Percentiles rank a stretch among this genome's conserved stretches.
These are phyloP conservation scores for Orchesella flavescens DNA, from an alignment of 2,888 invertebrate genomes.

Conservation along the genomic window DNA sequence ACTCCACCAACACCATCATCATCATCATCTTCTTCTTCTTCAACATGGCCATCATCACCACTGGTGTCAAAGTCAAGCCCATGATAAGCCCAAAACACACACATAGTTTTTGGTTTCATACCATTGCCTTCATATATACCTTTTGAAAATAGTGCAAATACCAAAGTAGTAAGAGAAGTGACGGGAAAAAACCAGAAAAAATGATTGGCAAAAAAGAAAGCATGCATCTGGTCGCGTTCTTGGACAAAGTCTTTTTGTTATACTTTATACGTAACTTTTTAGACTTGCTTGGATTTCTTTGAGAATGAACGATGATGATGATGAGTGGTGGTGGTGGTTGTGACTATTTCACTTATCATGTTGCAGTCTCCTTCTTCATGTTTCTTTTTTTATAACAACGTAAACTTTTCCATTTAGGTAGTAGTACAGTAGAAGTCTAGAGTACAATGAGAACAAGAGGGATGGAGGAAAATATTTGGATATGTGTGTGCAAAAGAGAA, in stretches of 20 bases:
- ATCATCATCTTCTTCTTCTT: background rate
- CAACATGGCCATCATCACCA: constrained; percentile 36
- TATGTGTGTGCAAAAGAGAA: constrained; percentile 15
- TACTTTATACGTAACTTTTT: too few species aligned
- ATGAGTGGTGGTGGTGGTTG: constrained; percentile 2
- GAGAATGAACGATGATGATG: constrained; percentile 2
- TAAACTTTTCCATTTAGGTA: constrained; percentile 56
- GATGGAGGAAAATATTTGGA: background rate
- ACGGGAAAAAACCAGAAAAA: constrained; percentile 10
- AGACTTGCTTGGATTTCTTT: background rate
- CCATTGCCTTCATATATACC: too few species aligned
- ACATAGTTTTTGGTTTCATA: constrained; percentile 13
- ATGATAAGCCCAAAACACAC: constrained; percentile 45
- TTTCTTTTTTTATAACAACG: constrained; percentile 33
- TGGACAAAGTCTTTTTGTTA: too few species aligned
- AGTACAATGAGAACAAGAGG: background rate
- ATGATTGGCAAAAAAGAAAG: constrained; percentile 46
- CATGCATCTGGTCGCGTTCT: constrained; percentile 4
- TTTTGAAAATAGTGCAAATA: constrained; percentile 14
- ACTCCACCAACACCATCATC: constrained; percentile 4
- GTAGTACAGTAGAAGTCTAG: background rate
- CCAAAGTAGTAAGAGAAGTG: constrained; percentile 11
- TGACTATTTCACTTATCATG: background rate
- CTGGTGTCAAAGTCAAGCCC: constrained; percentile 41
- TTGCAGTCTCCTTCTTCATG: background rate